Evolutionary conservation across 2,113 vertebrate genomes (phyloP), one percentile per base, ranked within the genome.

Genomic region (Leucopternis melanops): DNA sequence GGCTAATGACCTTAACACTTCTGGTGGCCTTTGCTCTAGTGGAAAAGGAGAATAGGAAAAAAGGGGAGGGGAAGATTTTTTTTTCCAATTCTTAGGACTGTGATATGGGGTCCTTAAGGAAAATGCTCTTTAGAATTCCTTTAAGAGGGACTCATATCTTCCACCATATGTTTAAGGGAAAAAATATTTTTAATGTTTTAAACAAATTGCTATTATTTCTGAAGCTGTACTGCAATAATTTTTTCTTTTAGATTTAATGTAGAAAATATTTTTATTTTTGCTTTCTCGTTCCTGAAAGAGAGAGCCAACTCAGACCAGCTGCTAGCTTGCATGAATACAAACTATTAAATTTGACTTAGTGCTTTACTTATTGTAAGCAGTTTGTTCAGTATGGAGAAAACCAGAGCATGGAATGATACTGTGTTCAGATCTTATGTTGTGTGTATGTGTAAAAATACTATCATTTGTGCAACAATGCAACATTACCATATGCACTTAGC

Each of bases 1-100:
- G 81, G 25, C 86, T 94, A 87, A 85, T 95, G 73, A 70, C 81
- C 78, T 95, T 96, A 83, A 65, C 38, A 25, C 59, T 90, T 85
- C 63, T 96, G 72, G 17, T 16, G 6, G 70, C 26, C 15, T 87
- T 90, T 94, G 67, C 67, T 81, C 4, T 83, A 36, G 52, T 67
- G 69, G 69, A 94, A 70, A 75, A 83, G 21, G 15, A 65, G 54
- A 83, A 38, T 13, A 63, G 70, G 61, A 34, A 88, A 74, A 91
- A 82, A 42, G 13, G 10, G 8, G 12, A 58, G 50, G 15, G 21
- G 31, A 55, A 57, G 21, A 55, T 16, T 31, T 20, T 61, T 52
- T 34, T 38, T n/a, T 57, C 36, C 7, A 19, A 1, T 66, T 61
- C 71, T 75, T 84, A 29, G 25, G 13, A 12, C 10, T 73, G 7